phyloP scores from a whole-genome alignment of 2,113 vertebrate genomes.

The Nesoenas mayeri region DNA sequence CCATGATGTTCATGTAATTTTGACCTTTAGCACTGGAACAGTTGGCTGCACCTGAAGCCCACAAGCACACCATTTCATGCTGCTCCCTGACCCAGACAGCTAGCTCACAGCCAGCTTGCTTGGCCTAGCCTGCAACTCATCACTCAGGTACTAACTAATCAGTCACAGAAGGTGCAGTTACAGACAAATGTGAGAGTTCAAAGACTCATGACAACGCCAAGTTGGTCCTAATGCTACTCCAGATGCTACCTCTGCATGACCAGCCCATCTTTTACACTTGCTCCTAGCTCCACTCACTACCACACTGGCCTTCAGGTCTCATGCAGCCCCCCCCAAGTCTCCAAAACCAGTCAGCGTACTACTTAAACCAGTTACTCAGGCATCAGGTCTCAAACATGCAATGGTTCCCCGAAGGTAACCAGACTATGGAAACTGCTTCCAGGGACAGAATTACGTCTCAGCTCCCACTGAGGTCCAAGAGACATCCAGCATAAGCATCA shows the following conservation, averaged over 20 bases:
- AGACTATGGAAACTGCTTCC: background rate
- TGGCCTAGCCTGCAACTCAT: background rate
- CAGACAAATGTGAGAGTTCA: accelerated
- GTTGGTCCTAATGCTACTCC: too few species aligned
- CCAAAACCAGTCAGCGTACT: too few species aligned
- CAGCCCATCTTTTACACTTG: background rate
- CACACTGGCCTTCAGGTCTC: background rate
- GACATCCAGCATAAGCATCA: accelerated
- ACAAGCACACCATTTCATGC: background rate
- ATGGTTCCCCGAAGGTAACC: background rate
- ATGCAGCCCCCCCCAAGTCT: background rate
- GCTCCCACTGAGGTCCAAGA: background rate
- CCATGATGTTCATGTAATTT: accelerated
- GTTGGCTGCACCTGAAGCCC: background rate
- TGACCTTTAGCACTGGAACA: background rate
- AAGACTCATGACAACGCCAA: background rate
- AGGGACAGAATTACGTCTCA: background rate
- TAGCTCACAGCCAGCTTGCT: background rate
- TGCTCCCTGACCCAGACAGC: background rate
- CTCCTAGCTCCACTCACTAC: background rate
- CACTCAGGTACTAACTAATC: background rate
- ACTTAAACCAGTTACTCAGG: background rate
- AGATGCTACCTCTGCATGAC: background rate
- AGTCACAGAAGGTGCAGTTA: background rate
- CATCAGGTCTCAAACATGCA: background rate